These are phyloP conservation scores for Pachycephus smyrnensis DNA, from an alignment of 2,888 invertebrate species.

Conservation along the genomic window DNA sequence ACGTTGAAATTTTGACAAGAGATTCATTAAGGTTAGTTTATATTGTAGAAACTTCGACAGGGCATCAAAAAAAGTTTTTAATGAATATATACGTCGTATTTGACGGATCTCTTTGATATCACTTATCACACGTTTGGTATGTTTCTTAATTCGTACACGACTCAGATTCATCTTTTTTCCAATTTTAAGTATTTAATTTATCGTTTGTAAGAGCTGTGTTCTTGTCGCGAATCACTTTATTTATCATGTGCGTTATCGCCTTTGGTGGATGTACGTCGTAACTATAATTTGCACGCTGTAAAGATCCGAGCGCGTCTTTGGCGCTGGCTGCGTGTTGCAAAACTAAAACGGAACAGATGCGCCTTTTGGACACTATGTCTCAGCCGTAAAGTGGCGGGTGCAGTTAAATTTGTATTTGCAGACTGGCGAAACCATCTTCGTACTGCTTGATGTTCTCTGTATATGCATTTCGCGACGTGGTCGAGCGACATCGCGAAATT, in stretches of 20 bases:
- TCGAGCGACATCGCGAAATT: background rate
- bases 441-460: background rate
- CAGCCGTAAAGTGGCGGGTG: slow-evolving; percentile 53
- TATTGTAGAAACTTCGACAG: background rate
- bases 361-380: slow-evolving; percentile 45
- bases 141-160: background rate
- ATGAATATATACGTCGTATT: background rate
- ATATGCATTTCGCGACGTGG: background rate
- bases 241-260: background rate
- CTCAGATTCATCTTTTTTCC: background rate
- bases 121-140: background rate
- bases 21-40: background rate
- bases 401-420: slow-evolving; percentile 62
- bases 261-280: slow-evolving; percentile 1
- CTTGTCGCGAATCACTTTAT: background rate
- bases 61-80: background rate
- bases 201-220: background rate
- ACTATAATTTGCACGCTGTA: slow-evolving; percentile 36
- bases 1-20: background rate
- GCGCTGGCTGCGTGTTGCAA: background rate
- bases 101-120: background rate
- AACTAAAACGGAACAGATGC: slow-evolving; percentile 30
- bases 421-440: slow-evolving; percentile 24
- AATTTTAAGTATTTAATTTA: background rate
- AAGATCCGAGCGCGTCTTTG: slow-evolving; percentile 20